phyloP scores from a whole-genome alignment of 2,888 invertebrate genomes.

The Dorcus hopei region DNA sequence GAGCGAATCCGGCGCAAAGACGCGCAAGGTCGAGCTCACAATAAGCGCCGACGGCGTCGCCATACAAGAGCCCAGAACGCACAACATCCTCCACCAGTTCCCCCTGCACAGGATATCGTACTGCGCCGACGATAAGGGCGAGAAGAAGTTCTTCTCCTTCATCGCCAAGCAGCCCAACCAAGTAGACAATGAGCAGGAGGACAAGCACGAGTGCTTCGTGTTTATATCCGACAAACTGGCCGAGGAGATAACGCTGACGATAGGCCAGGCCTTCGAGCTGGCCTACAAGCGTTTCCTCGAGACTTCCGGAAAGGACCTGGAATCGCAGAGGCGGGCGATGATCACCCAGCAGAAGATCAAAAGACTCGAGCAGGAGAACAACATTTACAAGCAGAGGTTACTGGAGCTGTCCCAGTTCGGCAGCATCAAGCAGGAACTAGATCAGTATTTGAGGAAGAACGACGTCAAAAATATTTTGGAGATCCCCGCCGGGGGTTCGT shows the following conservation, averaged over 20 bases:
- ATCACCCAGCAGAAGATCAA: slow-evolving; percentile 83
- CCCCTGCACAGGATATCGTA: slow-evolving; percentile 97
- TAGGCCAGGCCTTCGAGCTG: slow-evolving; percentile 97
- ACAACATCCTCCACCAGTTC: slow-evolving; percentile 88
- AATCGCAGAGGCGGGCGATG: slow-evolving; percentile 75
- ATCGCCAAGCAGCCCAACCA: slow-evolving; percentile 73
- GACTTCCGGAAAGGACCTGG: slow-evolving; percentile 84
- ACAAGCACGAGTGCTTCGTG: slow-evolving; percentile 93
- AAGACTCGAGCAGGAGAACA: slow-evolving; percentile 81
- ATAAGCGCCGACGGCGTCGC: slow-evolving; percentile 96
- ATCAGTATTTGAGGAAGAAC: slow-evolving; percentile 52
- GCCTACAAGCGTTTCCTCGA: slow-evolving; percentile 94
- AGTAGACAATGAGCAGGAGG: slow-evolving; percentile 57
- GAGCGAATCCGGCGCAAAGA: slow-evolving; percentile 86
- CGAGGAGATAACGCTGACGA: slow-evolving; percentile 95
- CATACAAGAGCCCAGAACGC: slow-evolving; percentile 73
- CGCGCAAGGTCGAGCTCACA: slow-evolving; percentile 90
- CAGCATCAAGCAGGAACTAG: slow-evolving; percentile 53
- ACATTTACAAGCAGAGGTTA: slow-evolving; percentile 76
- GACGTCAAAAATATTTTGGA: slow-evolving; percentile 54
- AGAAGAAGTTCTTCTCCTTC: slow-evolving; percentile 95
- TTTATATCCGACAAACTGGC: slow-evolving; percentile 96
- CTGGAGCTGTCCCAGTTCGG: slow-evolving; percentile 59
- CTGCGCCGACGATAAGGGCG: slow-evolving; percentile 98
- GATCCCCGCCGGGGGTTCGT: slow-evolving; percentile 35